These are phyloP conservation scores for Colaptes auratus DNA, from an alignment of 2,113 vertebrate genomes.

Conservation along the genomic window DNA sequence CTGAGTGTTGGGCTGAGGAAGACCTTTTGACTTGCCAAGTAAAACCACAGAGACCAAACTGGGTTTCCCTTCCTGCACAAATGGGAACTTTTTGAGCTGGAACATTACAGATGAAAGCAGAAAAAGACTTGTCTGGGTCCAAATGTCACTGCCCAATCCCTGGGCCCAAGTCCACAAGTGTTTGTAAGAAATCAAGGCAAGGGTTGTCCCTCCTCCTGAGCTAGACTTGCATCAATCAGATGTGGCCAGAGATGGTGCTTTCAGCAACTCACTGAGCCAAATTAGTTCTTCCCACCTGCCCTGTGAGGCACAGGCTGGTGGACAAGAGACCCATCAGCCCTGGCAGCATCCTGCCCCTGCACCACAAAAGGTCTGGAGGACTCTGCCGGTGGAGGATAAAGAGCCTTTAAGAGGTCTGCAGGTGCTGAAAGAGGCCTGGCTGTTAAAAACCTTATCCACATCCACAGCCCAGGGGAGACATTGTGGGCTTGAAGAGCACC, in stretches of 20 bases:
- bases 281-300: not conserved
- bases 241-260: fast-evolving
- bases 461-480: not conserved
- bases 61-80: not conserved
- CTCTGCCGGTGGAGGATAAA: not conserved
- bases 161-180: not conserved
- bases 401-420: not conserved
- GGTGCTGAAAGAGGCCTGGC: not conserved
- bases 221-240: not conserved
- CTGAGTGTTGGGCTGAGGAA: not conserved
- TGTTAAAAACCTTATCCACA: not conserved
- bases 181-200: not conserved
- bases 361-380: fast-evolving
- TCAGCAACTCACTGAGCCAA: not conserved
- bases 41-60: not conserved
- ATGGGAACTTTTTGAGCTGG: not conserved
- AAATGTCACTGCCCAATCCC: not conserved
- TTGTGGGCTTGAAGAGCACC: not conserved
- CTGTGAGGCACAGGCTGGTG: not conserved
- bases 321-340: not conserved
- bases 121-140: not conserved
- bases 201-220: not conserved
- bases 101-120: not conserved
- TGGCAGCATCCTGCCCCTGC: not conserved
- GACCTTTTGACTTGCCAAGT: slow-evolving; percentile 53